These are phyloP conservation scores for Channa argus DNA, from an alignment of 2,113 vertebrate genomes.

Conservation along the genomic window DNA sequence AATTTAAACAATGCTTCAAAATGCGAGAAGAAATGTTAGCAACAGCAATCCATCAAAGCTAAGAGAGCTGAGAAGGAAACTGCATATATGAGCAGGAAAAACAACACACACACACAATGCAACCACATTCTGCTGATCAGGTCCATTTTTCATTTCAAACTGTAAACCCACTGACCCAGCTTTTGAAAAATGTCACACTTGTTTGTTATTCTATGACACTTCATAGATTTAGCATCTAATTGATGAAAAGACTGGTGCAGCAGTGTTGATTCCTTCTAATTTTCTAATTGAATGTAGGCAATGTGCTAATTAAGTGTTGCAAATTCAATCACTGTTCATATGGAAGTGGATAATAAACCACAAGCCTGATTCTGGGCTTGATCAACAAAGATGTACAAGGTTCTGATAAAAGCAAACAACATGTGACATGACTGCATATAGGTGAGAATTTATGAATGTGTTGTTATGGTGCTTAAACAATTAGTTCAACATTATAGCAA, in stretches of 20 bases:
- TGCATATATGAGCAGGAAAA: constrained; percentile 51
- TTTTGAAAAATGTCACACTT: constrained; percentile 23
- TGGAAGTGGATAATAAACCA: constrained; percentile 35
- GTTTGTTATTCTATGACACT: constrained; percentile 28
- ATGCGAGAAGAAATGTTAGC: constrained; percentile 27
- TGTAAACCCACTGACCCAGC: constrained; percentile 63
- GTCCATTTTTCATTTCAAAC: constrained; percentile 41
- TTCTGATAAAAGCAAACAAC: constrained; percentile 15
- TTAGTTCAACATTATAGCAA: no score
- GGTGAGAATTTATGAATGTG: not conserved
- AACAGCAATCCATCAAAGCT: constrained; percentile 62
- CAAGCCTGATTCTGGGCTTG: constrained; percentile 11
- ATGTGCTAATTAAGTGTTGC: constrained; percentile 45
- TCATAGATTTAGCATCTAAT: constrained; percentile 52
- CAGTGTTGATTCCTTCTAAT: constrained; percentile 39
- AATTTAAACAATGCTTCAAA: constrained; percentile 49
- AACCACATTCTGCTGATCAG: constrained; percentile 49
- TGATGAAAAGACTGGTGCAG: constrained; percentile 33
- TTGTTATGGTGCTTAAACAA: not conserved
- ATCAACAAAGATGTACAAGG: constrained; percentile 11
- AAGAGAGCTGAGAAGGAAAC: constrained; percentile 16
- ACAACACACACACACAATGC: not conserved
- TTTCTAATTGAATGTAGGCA: constrained; percentile 46
- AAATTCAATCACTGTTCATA: constrained; percentile 42
- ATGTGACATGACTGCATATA: constrained; percentile 7